phyloP scores from a whole-genome alignment of 2,113 vertebrate species.

The Planiliza haematocheilus region DNA sequence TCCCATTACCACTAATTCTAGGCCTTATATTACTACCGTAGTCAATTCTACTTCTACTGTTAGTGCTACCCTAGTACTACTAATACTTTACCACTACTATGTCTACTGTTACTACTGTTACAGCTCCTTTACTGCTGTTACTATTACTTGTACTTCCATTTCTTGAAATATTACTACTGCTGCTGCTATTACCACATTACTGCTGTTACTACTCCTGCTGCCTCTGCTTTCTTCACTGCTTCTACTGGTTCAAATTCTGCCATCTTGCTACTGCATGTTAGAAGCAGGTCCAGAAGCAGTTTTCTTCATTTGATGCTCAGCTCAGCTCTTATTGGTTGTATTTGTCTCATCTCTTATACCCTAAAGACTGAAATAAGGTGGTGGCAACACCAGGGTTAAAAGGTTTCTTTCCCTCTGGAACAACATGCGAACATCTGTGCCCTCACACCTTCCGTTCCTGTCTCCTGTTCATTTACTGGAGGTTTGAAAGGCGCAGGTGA shows the following conservation, averaged over 20 bases:
- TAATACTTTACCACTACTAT: not conserved
- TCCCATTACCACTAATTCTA: no score
- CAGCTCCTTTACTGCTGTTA: not conserved
- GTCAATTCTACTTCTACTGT: not conserved
- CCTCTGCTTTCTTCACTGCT: no score
- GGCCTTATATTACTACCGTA: no score
- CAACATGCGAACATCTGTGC: not conserved
- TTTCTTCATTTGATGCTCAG: not conserved
- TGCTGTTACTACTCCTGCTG: no score
- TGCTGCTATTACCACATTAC: no score
- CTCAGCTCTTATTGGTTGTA: not conserved
- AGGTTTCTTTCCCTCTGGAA: not conserved
- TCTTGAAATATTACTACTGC: no score
- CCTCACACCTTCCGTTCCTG: not conserved
- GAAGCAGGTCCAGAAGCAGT: not conserved
- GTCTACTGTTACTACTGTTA: not conserved
- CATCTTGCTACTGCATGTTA: not conserved
- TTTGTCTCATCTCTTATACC: not conserved
- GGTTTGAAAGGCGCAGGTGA: conserved; percentile 21
- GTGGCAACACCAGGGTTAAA: not conserved
- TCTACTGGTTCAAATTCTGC: not conserved
- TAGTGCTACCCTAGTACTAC: not conserved
- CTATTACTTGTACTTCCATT: no score
- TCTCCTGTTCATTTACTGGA: not conserved
- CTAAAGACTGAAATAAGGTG: not conserved